A percentile compares a stretch with the other conserved stretches of the same genome.
phyloP scores from a whole-genome alignment of 2,113 vertebrate species.

The Atrichornis clamosus region DNA sequence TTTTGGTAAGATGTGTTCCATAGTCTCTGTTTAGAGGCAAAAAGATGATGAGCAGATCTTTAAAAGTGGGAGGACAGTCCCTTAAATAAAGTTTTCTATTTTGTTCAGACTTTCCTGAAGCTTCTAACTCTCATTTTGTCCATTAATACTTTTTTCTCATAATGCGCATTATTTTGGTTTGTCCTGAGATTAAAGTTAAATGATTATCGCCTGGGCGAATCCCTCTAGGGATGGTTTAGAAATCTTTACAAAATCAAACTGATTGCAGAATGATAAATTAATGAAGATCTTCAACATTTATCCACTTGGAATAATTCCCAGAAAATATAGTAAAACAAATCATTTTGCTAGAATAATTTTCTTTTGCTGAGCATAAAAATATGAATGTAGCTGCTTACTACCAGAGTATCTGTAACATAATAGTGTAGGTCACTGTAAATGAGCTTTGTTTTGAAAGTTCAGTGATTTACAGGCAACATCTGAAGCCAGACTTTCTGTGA shows the following conservation, averaged over 20 bases:
- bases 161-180: background rate
- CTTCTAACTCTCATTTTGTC: background rate
- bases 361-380: background rate
- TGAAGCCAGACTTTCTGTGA: background rate
- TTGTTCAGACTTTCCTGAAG: background rate
- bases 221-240: background rate
- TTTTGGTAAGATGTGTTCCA: background rate
- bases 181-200: background rate
- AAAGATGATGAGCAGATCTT: background rate
- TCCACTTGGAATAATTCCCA: background rate
- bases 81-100: background rate
- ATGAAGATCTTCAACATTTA: background rate
- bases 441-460: background rate
- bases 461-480: background rate
- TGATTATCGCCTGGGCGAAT: background rate
- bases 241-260: background rate
- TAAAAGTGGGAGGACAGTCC: background rate
- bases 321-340: background rate
- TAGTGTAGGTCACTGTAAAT: background rate
- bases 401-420: background rate
- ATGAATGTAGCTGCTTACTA: background rate
- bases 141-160: background rate
- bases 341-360: background rate
- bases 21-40: background rate
- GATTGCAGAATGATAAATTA: background rate